A percentile compares a stretch with the other conserved stretches of the same genome.
phyloP scores from a whole-genome alignment of 1,140 invertebrate genomes.

The Ostrea denselamellosa region DNA sequence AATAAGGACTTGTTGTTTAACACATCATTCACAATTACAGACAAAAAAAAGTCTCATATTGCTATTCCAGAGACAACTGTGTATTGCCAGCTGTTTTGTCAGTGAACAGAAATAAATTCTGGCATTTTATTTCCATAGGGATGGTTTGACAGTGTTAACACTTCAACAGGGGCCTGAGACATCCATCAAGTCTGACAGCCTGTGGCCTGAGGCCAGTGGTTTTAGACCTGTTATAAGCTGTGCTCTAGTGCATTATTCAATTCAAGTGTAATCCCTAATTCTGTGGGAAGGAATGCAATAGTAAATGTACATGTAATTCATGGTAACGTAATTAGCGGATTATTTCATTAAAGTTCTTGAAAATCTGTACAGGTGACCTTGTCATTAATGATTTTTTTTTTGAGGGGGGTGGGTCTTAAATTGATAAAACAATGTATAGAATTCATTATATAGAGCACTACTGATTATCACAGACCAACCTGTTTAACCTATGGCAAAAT shows the following conservation, averaged over 20 bases:
- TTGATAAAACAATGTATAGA: background rate
- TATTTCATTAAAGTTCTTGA: background rate
- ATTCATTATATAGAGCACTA: background rate
- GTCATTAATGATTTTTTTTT: background rate
- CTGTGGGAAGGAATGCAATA: background rate
- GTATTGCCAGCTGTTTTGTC: conserved; percentile 28
- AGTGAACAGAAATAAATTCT: conserved; percentile 7
- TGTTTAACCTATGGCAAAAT: conserved; percentile 1
- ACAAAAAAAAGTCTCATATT: background rate
- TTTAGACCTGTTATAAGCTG: conserved; percentile 35
- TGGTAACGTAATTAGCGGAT: background rate
- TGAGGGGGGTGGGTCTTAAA: background rate
- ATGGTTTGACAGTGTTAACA: conserved; percentile 21
- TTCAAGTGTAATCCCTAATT: background rate
- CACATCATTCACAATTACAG: background rate
- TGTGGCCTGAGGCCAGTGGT: background rate
- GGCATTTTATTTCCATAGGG: conserved; percentile 20
- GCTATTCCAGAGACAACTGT: background rate
- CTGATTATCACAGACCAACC: background rate
- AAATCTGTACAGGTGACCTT: background rate
- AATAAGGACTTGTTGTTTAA: background rate
- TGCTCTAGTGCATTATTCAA: conserved; percentile 29
- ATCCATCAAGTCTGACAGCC: conserved; percentile 11
- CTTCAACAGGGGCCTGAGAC: background rate
- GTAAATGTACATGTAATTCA: background rate